Evolutionary conservation across 2,113 vertebrate genomes (phyloP).

Genomic region (Cepphus grylle): DNA sequence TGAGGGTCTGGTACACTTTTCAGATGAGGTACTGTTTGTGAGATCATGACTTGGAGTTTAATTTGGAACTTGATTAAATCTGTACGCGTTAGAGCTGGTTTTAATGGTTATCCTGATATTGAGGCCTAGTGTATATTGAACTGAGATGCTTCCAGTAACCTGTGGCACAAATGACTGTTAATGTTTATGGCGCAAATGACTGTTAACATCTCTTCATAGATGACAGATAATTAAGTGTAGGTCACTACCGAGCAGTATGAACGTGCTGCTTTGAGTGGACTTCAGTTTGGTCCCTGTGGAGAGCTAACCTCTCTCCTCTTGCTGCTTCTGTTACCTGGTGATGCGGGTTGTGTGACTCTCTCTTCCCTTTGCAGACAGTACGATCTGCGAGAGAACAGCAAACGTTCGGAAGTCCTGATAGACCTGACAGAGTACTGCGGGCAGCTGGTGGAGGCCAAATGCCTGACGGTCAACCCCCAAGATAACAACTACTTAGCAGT

Average conservation of each 20-base stretch:
- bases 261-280: not conserved
- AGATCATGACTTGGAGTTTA: not conserved
- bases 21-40: not conserved
- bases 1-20: not conserved
- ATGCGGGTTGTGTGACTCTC: accelerated
- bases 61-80: not conserved
- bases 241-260: not conserved
- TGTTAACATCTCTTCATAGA: not conserved
- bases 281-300: not conserved
- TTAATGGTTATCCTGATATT: not conserved
- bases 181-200: not conserved
- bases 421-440: slow-evolving; percentile 97
- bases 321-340: accelerated
- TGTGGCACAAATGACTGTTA: not conserved
- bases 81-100: not conserved
- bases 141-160: not conserved
- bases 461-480: slow-evolving; percentile 92
- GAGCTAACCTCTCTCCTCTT: not conserved
- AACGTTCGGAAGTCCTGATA: slow-evolving; percentile 92
- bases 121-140: not conserved
- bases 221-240: not conserved
- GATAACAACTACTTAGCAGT: slow-evolving; percentile 97
- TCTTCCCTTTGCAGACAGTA: slow-evolving; percentile 82
- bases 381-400: slow-evolving; percentile 94
- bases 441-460: slow-evolving; percentile 96